A percentile compares a stretch with the other conserved stretches of the same genome.
phyloP scores from a whole-genome alignment of 2,113 vertebrate species.

The Corythornis vintsioides region DNA sequence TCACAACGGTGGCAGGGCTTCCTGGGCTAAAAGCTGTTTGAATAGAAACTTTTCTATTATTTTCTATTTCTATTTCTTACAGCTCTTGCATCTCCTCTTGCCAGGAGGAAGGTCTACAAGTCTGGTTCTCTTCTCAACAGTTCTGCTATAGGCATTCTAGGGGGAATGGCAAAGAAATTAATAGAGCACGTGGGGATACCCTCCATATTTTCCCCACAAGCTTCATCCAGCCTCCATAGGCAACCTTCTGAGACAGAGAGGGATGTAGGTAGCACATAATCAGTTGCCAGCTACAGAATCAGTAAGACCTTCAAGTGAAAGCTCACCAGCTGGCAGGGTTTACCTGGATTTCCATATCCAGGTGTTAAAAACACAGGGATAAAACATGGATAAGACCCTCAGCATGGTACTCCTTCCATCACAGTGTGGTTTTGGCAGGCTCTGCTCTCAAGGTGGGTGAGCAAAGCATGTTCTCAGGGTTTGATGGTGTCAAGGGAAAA shows the following conservation, averaged over 20 bases:
- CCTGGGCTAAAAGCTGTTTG: background rate
- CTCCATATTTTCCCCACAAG: fast-evolving
- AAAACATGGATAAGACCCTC: background rate
- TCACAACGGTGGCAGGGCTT: background rate
- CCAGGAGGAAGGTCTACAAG: background rate
- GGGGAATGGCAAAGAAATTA: background rate
- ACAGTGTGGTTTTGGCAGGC: background rate
- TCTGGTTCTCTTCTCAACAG: background rate
- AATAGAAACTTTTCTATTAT: background rate
- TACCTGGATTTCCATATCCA: background rate
- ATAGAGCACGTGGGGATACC: fast-evolving
- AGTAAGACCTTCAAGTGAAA: background rate
- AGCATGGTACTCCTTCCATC: background rate
- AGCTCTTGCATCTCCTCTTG: background rate
- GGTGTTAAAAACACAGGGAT: background rate
- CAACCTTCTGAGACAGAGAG: background rate
- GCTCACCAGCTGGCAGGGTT: background rate
- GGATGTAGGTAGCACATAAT: no score
- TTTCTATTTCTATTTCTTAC: background rate
- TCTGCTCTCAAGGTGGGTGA: fast-evolving
- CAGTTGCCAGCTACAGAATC: fast-evolving
- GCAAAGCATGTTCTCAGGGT: background rate
- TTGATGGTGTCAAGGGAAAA: constrained; percentile 1
- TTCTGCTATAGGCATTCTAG: background rate
- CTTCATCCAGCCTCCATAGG: background rate